phyloP scores from a whole-genome alignment of 1,140 invertebrate genomes.

The Chironomus tepperi region DNA sequence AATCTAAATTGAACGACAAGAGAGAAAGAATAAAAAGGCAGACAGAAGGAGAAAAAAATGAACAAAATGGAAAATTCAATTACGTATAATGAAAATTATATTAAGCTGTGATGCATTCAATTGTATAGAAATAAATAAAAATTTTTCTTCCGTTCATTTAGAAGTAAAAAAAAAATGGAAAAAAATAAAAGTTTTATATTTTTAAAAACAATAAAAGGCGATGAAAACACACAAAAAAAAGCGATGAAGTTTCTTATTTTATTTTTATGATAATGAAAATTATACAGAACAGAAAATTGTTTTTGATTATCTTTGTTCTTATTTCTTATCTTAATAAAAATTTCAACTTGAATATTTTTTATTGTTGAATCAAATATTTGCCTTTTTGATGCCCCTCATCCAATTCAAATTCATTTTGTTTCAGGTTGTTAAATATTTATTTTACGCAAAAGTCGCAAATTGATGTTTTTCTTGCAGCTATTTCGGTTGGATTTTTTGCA shows the following conservation, averaged over 20 bases:
- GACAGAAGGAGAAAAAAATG: not conserved
- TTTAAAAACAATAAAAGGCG: not conserved
- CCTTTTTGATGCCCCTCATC: too few relatives aligned
- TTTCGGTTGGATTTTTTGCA: too few relatives aligned
- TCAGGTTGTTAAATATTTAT: too few relatives aligned
- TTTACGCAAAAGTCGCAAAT: too few relatives aligned
- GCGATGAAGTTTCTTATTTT: not conserved
- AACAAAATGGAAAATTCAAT: not conserved
- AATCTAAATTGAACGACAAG: too few relatives aligned
- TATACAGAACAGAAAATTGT: too few relatives aligned
- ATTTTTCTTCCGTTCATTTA: not conserved
- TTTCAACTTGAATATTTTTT: too few relatives aligned
- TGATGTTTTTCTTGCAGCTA: too few relatives aligned
- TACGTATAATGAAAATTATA: constrained; percentile 10
- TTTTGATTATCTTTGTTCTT: too few relatives aligned
- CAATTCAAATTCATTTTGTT: too few relatives aligned
- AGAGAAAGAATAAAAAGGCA: not conserved
- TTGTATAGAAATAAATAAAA: not conserved
- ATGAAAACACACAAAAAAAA: not conserved
- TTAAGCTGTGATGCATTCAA: constrained; percentile 13
- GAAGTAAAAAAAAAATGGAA: not conserved
- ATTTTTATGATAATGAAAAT: not conserved
- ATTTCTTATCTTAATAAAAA: too few relatives aligned
- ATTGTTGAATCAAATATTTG: too few relatives aligned
- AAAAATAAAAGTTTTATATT: not conserved